These are phyloP conservation scores for Epinotia ramella DNA, from an alignment of 2,888 invertebrate genomes.

Conservation along the genomic window DNA sequence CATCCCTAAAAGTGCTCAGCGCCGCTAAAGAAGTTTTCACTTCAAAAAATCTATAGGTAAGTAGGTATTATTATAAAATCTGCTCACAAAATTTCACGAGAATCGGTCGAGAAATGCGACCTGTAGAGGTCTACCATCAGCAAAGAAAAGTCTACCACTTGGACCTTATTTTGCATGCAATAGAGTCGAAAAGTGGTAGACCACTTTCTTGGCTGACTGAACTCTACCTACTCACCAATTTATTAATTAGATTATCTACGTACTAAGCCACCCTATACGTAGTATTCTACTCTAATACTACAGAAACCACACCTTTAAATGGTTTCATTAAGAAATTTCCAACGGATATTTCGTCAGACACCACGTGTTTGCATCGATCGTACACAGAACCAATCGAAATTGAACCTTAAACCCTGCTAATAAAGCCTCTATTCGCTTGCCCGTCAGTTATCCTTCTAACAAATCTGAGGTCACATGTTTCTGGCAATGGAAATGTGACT, in stretches of 20 bases:
- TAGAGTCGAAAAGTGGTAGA: too few species aligned
- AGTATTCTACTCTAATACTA: slow-evolving; percentile 5
- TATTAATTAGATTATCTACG: neutral
- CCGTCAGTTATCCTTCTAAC: neutral
- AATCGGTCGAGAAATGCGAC: too few species aligned
- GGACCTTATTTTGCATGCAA: too few species aligned
- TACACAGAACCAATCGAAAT: slow-evolving; percentile 7
- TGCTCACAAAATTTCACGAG: too few species aligned
- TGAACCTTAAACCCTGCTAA: neutral
- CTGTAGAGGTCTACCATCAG: too few species aligned
- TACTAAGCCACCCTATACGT: neutral
- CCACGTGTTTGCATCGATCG: slow-evolving; percentile 57
- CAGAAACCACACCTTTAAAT: slow-evolving; percentile 31
- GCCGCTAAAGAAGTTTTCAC: too few species aligned
- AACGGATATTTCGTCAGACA: slow-evolving; percentile 34
- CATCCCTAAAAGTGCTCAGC: too few species aligned
- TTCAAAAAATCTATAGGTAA: too few species aligned
- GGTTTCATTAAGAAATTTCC: slow-evolving; percentile 41
- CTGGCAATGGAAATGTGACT: slow-evolving; percentile 9
- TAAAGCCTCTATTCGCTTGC: neutral
- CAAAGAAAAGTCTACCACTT: too few species aligned
- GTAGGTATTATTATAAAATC: too few species aligned
- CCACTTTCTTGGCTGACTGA: too few species aligned
- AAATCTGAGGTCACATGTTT: slow-evolving; percentile 14
- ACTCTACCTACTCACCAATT: too few species aligned